These are phyloP conservation scores for Lysandra bellargus DNA, from an alignment of 2,888 invertebrate species.

Conservation along the genomic window DNA sequence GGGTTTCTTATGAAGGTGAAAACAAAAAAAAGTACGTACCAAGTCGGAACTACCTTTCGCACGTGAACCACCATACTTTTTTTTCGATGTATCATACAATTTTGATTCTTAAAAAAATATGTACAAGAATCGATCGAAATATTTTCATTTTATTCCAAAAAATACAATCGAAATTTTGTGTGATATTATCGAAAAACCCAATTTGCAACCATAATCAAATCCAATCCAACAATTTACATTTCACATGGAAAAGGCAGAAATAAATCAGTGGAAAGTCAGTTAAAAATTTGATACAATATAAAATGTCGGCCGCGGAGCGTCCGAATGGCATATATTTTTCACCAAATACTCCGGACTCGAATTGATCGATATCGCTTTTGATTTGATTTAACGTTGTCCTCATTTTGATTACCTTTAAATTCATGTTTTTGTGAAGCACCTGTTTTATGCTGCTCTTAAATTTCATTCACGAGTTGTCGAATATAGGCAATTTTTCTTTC, in stretches of 20 bases:
- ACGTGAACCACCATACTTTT: too few relatives aligned
- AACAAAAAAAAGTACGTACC: too few relatives aligned
- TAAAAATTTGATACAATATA: conserved; percentile 44
- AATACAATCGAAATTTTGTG: neutral
- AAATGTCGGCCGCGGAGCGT: conserved; percentile 36
- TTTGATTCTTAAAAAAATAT: too few relatives aligned
- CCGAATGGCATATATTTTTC: conserved; percentile 39
- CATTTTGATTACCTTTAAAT: conserved; percentile 29
- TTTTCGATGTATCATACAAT: too few relatives aligned
- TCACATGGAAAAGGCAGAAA: conserved; percentile 39
- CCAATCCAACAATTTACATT: conserved; percentile 23
- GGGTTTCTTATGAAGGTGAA: too few relatives aligned
- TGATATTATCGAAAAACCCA: conserved; percentile 20
- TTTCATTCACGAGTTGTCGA: neutral
- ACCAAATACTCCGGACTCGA: conserved; percentile 39
- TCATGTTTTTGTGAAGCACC: conserved; percentile 3
- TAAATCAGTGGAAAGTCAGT: conserved; percentile 52
- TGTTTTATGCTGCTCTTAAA: neutral
- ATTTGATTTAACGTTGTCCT: conserved; percentile 41
- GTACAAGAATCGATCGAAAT: too few relatives aligned
- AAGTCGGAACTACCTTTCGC: too few relatives aligned
- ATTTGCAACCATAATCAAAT: conserved; percentile 32
- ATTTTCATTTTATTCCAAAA: neutral
- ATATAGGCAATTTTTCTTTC: neutral
- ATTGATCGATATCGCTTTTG: conserved; percentile 44